Percentiles rank a stretch among this genome's conserved stretches.
Conservation (phyloP, 1,140 invertebrate genomes). For the Harlomillsia oculata region DNA sequence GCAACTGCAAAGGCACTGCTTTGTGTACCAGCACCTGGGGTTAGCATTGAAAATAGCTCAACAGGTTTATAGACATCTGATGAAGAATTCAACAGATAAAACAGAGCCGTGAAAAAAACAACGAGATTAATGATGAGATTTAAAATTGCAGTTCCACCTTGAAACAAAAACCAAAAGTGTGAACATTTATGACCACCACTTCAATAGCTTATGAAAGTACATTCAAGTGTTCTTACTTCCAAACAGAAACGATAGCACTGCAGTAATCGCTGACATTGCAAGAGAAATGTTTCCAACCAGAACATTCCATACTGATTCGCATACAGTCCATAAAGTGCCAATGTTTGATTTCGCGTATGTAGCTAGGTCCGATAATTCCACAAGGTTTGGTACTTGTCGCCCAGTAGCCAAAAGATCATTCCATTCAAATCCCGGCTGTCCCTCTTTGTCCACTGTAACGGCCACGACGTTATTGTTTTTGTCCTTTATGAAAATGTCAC, state of each 20-base stretch:
- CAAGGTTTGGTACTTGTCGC: constrained; percentile 48
- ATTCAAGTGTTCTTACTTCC: constrained; percentile 42
- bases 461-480: background rate
- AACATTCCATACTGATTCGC: constrained; percentile 86
- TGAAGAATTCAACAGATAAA: constrained; percentile 86
- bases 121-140: constrained; percentile 88
- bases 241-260: constrained; percentile 75
- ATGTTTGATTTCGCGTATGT: constrained; percentile 84
- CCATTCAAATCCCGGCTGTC: constrained; percentile 24
- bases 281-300: constrained; percentile 84
- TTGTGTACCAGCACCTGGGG: constrained; percentile 51
- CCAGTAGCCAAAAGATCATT: constrained; percentile 29
- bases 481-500: background rate
- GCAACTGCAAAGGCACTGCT: constrained; percentile 24
- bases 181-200: background rate
- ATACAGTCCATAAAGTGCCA: constrained; percentile 75
- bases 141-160: constrained; percentile 79
- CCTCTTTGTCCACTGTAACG: constrained; percentile 2
- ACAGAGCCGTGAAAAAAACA: constrained; percentile 90
- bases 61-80: constrained; percentile 82
- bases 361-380: constrained; percentile 63
- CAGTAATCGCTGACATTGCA: constrained; percentile 73
- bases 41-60: constrained; percentile 65
- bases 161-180: constrained; percentile 8
- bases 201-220: background rate